Evolutionary conservation across 2,888 invertebrate genomes (phyloP).

Genomic region (Ischnura elegans): DNA sequence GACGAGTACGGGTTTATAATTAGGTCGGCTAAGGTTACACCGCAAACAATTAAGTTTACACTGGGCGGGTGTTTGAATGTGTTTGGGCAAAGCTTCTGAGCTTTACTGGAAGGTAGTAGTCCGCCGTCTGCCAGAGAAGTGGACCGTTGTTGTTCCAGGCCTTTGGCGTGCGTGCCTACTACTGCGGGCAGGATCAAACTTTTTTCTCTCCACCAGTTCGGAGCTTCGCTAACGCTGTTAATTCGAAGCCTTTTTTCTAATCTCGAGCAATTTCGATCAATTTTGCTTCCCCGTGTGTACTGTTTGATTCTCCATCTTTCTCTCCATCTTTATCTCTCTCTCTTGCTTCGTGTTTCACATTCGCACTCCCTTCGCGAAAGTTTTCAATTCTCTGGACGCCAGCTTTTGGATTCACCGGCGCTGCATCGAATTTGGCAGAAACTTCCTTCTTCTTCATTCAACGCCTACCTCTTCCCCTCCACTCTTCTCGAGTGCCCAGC

Average conservation of each 20-base stretch:
- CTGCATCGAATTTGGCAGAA: neutral
- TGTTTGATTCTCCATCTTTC: neutral
- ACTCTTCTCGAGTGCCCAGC: neutral
- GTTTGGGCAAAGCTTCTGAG: neutral
- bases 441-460: no score
- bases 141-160: neutral
- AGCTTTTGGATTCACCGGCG: neutral
- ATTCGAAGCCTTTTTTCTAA: neutral
- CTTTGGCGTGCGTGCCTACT: neutral
- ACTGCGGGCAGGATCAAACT: neutral
- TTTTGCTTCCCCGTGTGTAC: neutral
- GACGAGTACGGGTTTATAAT: neutral
- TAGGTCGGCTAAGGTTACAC: slow-evolving; percentile 15
- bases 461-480: neutral
- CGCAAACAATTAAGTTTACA: slow-evolving; percentile 15
- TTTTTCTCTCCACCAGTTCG: neutral
- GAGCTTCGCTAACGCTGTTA: neutral
- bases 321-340: no score
- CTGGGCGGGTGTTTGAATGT: neutral
- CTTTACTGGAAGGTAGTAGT: neutral
- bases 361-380: neutral
- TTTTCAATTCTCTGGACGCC: neutral
- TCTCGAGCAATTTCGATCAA: neutral
- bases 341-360: no score
- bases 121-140: neutral